Percentiles rank a stretch among this genome's conserved stretches.
Conservation (phyloP, 2,113 vertebrate genomes). For the Callorhinus ursinus region DNA sequence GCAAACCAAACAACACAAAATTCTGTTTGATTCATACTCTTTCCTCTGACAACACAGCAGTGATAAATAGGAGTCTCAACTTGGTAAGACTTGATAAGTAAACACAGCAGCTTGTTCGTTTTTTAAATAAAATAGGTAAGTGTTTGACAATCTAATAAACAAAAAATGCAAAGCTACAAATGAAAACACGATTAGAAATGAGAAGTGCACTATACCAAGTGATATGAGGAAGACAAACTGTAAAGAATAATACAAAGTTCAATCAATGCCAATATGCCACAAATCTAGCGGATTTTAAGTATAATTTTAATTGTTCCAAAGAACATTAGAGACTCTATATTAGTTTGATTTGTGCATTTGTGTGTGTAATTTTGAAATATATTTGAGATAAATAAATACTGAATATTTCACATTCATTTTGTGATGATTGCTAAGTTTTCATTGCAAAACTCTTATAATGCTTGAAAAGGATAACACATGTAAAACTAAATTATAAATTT, state of each 20-base stretch:
- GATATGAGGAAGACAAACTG: not conserved
- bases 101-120: not conserved
- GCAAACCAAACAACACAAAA: not conserved
- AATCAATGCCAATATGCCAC: not conserved
- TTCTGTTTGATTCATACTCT: not conserved
- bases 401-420: not conserved
- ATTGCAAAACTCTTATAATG: not conserved
- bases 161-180: not conserved
- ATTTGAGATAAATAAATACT: not conserved
- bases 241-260: not conserved
- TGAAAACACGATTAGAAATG: not conserved
- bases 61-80: not conserved
- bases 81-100: not conserved
- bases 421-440: not conserved
- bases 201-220: not conserved
- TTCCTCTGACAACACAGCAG: not conserved
- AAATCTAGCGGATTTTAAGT: not conserved
- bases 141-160: not conserved
- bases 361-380: not conserved
- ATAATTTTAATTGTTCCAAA: not conserved
- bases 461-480: not conserved
- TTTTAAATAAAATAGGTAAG: not conserved
- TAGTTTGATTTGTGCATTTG: not conserved
- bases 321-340: not conserved
- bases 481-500: not conserved